Percentiles rank a stretch among this genome's conserved stretches.
Conservation (phyloP, 2,888 invertebrate species). For the Brachyptera putata region DNA sequence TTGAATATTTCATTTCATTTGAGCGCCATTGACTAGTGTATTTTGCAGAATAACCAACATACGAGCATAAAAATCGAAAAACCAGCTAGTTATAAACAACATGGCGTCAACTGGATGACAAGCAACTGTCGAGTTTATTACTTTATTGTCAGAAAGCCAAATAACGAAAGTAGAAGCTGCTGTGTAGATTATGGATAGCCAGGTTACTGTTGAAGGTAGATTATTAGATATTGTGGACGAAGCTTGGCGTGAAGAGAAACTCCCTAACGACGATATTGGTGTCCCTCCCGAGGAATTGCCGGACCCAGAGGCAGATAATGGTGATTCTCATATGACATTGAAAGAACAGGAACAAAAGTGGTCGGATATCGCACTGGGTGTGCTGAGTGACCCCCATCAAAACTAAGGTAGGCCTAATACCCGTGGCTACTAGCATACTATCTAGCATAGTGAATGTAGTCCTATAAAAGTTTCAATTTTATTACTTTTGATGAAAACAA, state of each 20-base stretch:
- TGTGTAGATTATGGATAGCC: conserved; percentile 78
- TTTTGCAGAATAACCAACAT: too few species aligned
- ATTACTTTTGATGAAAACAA: too few species aligned
- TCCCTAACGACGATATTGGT: conserved; percentile 77
- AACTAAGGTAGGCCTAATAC: conserved; percentile 9
- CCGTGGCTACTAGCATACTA: background rate
- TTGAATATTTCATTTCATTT: too few species aligned
- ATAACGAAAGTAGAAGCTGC: too few species aligned
- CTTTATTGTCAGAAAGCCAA: too few species aligned
- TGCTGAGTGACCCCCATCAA: conserved; percentile 52
- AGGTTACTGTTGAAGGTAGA: conserved; percentile 68
- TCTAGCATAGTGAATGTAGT: too few species aligned
- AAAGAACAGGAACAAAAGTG: conserved; percentile 80
- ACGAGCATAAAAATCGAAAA: too few species aligned
- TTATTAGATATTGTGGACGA: conserved; percentile 78
- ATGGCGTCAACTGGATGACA: too few species aligned
- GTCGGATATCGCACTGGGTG: conserved; percentile 56
- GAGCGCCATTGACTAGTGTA: too few species aligned
- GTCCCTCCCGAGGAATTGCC: conserved; percentile 86
- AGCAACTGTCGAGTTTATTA: too few species aligned
- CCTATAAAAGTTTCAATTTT: too few species aligned
- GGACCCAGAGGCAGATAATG: conserved; percentile 89
- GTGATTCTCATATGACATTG: conserved; percentile 83
- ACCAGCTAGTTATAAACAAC: too few species aligned
- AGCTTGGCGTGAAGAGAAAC: conserved; percentile 78